These are phyloP conservation scores for Balaeniceps rex DNA, from an alignment of 2,113 vertebrate genomes.

Conservation along the genomic window DNA sequence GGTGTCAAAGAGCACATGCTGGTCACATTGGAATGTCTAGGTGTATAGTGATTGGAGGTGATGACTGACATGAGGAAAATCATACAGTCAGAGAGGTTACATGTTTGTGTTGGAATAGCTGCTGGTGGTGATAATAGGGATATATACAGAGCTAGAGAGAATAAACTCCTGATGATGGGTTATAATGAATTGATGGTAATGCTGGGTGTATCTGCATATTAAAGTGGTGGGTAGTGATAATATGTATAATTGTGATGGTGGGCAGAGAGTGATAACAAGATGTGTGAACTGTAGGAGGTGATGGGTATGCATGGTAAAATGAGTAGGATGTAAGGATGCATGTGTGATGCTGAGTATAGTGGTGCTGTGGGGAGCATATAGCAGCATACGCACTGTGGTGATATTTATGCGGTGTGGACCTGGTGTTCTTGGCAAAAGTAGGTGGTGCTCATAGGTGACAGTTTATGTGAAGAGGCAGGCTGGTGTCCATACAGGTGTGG, in stretches of 20 bases:
- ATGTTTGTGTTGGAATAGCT: background rate
- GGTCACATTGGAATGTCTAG: background rate
- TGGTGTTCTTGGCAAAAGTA: background rate
- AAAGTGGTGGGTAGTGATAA: constrained; percentile 28
- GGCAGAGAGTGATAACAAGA: background rate
- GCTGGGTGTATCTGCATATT: background rate
- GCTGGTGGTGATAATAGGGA: background rate
- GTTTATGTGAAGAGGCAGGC: background rate
- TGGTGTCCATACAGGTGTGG: background rate
- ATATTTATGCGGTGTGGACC: background rate
- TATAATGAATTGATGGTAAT: background rate
- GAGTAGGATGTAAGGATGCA: background rate
- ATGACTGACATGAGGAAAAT: background rate
- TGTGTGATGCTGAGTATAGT: background rate
- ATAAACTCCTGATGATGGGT: background rate
- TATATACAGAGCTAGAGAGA: background rate
- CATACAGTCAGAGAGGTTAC: background rate
- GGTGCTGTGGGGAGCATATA: background rate
- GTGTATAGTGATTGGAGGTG: background rate
- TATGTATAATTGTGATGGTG: background rate
- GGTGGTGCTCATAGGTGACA: background rate
- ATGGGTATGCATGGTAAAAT: background rate
- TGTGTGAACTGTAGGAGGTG: constrained; percentile 31
- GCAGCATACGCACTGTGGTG: background rate
- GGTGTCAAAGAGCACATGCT: background rate